A percentile compares a stretch with the other conserved stretches of the same genome.
These are phyloP conservation scores for Catharus bicknelli DNA, from an alignment of 2,113 vertebrate species.

Conservation along the genomic window DNA sequence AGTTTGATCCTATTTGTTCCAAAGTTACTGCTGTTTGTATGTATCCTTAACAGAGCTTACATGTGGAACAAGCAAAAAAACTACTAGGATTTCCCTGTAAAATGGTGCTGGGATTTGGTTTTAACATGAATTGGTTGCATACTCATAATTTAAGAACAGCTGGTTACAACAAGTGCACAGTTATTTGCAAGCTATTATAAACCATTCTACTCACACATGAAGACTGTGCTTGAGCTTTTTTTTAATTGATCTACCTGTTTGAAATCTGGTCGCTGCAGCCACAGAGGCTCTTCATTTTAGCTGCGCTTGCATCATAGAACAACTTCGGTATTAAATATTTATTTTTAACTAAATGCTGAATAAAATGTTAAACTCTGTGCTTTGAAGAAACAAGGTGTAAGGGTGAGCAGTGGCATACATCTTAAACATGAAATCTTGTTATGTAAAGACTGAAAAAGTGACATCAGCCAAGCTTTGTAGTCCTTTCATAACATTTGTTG, in stretches of 20 bases:
- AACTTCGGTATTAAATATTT: constrained; percentile 85
- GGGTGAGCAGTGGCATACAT: constrained; percentile 31
- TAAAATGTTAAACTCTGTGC: constrained; percentile 73
- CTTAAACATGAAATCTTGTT: constrained; percentile 11
- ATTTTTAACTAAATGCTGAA: constrained; percentile 80
- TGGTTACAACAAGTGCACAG: constrained; percentile 72
- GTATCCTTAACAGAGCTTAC: constrained; percentile 76
- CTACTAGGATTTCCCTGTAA: constrained; percentile 75
- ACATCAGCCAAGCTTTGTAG: neutral
- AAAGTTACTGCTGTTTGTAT: constrained; percentile 79
- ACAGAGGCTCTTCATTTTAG: constrained; percentile 87
- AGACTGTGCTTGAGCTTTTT: constrained; percentile 71
- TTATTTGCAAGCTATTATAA: constrained; percentile 79
- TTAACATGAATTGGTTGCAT: constrained; percentile 75
- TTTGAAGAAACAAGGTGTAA: constrained; percentile 48
- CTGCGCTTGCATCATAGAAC: constrained; percentile 79
- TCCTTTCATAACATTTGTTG: neutral
- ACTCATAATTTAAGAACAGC: constrained; percentile 82
- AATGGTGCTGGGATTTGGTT: constrained; percentile 80
- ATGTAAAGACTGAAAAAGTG: neutral
- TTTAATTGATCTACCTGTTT: constrained; percentile 87
- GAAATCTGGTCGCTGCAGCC: constrained; percentile 88
- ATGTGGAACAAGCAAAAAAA: constrained; percentile 73
- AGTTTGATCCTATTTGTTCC: constrained; percentile 77
- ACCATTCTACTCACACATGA: constrained; percentile 70